Evolutionary conservation across 2,113 vertebrate genomes (phyloP), one percentile per base, ranked within the genome.

Genomic region (Hypomesus transpacificus): DNA sequence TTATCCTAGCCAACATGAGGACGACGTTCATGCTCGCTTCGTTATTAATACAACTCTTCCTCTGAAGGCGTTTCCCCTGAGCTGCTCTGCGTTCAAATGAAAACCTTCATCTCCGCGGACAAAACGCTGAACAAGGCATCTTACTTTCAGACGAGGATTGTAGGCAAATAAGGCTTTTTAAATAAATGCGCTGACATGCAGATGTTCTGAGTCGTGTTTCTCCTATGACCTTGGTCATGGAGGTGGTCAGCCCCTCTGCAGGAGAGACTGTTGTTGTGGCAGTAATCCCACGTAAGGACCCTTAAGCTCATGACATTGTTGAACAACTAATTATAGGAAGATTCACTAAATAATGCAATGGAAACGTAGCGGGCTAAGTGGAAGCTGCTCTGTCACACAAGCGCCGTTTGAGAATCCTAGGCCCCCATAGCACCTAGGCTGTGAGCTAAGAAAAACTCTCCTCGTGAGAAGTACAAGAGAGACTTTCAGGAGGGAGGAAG

Each of bases 1-100:
- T 79, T 75, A 82, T 84, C 85, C 80, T 64, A 74, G 82, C 80
- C 73, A 75, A 78, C 75, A 78, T 88, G 84, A 89, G 85, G 85
- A 85, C 79, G 83, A 86, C 76, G 87, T 75, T 83, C 80, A 84
- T 86, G 78, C 84, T 76, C 84, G 89, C 89, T 87, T 82, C 76
- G 85, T 80, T 82, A 84, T 83, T 85, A 84, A 1, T 86, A 63
- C 74, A 3, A 52, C 75, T 73, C 75, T 78, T 76, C 75, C 21
- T 84, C 81, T 75, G 81, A 87, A 86, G 75, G 68, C 64, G 82
- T 84, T 83, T 78, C 70, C 61, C 77, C 69, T 31, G 72, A 78
- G 82, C 75, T 86, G 76, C 77, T 77, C 79, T 85, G 78, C 69
- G 74, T 80, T 82, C 73, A 21, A 2, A 87, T 87, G 85, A 21